Evolutionary conservation across 37 sponge, comb jelly and placozoan species (phyloP), one percentile per base, ranked within the genome.

Genomic region (Chondrosia reniformis): DNA sequence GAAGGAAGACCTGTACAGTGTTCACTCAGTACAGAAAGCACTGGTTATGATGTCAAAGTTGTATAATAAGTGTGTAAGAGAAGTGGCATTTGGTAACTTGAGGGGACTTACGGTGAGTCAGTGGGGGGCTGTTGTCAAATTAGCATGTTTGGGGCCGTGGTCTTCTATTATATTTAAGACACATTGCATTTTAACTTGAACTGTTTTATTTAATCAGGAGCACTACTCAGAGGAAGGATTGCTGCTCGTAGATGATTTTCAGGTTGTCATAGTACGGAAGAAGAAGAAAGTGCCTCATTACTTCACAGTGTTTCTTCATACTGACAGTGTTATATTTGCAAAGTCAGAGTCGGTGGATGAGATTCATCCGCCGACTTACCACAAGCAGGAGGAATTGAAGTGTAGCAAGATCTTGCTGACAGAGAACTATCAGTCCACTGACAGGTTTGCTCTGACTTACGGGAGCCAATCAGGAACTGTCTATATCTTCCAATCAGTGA

Each of bases 1-100:
- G 82, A 89, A 89, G 63, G 84, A 89, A 45, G 76, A 76, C 21
- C 81, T 89, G 0, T 75, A 81, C 63, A 83, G 79, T 31, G 75
- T 84, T 15, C 33, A 46, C 17, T 33, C 62, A 38, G 75, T 81
- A 32, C 76, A 81, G 85, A 33, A 76, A 33, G 33, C 57, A 21
- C 5, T 76, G 21, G 38, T 34, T 40, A 66, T 66, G 67, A 9
- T 66, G 7, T 37, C 67, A 3, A 17, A 76, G 34, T 25, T 54
- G 24, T 9, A 24, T 6, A 49, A 54, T 7, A 34, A 31, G 17
- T 54, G 54, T 31, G 36, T 21, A 56, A 76, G 36, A 13, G 28
- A 55, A 30, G 76, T 31, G 19, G 76, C 76, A 3, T 76, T 76
- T 31, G 40, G 38, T 5, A 54, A 40, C 56, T 24, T 76, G 2